Evolutionary conservation across 2,797 vertebrate genomes (phyloP).

Genomic region (Clamator glandarius): DNA sequence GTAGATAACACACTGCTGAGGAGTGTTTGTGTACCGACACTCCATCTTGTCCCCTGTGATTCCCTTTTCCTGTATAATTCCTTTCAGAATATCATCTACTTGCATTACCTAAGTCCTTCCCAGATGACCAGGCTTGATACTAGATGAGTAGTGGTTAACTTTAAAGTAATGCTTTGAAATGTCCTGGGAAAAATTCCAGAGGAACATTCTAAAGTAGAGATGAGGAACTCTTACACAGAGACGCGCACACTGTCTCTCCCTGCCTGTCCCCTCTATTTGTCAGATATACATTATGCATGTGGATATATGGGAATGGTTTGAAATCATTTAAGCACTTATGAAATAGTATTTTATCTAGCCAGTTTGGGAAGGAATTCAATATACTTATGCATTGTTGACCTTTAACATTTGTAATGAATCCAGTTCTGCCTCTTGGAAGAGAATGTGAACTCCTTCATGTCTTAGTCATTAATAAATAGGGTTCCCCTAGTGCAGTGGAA

Average conservation of each 20-base stretch:
- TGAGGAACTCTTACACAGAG: slow-evolving; percentile 44
- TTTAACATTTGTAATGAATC: slow-evolving; percentile 64
- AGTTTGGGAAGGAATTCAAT: slow-evolving; percentile 46
- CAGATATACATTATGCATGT: background rate
- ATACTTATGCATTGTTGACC: slow-evolving; percentile 31
- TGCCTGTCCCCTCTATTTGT: background rate
- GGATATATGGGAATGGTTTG: slow-evolving; percentile 28
- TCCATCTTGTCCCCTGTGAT: slow-evolving; percentile 7
- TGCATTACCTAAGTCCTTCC: slow-evolving; percentile 40
- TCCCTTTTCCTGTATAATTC: slow-evolving; percentile 37
- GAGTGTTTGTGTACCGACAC: background rate
- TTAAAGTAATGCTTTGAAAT: slow-evolving; percentile 64
- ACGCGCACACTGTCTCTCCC: background rate
- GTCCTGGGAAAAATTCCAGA: slow-evolving; percentile 68
- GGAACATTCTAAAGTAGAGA: slow-evolving; percentile 56
- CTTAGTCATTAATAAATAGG: slow-evolving; percentile 60
- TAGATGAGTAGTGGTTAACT: slow-evolving; percentile 54
- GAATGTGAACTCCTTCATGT: slow-evolving; percentile 40
- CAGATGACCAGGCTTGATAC: slow-evolving; percentile 30
- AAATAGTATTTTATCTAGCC: slow-evolving; percentile 55
- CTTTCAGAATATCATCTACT: slow-evolving; percentile 27
- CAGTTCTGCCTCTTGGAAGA: slow-evolving; percentile 53
- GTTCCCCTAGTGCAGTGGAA: slow-evolving; percentile 36
- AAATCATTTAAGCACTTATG: background rate
- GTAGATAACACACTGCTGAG: background rate